These are phyloP conservation scores for Nomada hirtipes DNA, from an alignment of 2,888 invertebrate species.

Conservation along the genomic window DNA sequence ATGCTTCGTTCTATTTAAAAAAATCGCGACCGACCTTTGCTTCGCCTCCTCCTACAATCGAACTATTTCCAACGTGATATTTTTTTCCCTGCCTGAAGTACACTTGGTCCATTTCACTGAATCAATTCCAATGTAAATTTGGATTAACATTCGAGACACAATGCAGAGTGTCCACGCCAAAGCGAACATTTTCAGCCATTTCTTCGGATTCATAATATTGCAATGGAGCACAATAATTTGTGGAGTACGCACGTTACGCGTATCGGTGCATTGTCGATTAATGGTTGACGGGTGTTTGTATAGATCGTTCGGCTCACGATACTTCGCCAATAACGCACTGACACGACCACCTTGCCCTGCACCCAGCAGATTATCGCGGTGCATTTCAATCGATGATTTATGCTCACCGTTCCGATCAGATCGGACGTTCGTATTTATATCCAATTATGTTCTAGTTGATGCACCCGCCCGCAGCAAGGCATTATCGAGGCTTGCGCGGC, in stretches of 20 bases:
- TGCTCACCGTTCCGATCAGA: slow-evolving; percentile 27
- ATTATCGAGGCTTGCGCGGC: slow-evolving; percentile 13
- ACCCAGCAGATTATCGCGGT: slow-evolving; percentile 24
- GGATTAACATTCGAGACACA: background rate
- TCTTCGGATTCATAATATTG: background rate
- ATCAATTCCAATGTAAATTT: background rate
- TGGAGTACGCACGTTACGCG: background rate
- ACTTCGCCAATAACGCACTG: slow-evolving; percentile 44
- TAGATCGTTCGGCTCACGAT: slow-evolving; percentile 19
- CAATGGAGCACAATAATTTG: background rate
- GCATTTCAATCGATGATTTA: slow-evolving; percentile 46
- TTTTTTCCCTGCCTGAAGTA: background rate
- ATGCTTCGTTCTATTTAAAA: slow-evolving; percentile 3
- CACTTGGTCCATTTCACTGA: background rate
- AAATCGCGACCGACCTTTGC: slow-evolving; percentile 1
- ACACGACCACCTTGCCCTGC: slow-evolving; percentile 14
- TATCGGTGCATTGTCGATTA: background rate
- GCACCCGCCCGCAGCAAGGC: slow-evolving; percentile 19
- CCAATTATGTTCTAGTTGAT: slow-evolving; percentile 32
- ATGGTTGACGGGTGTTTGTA: slow-evolving; percentile 1
- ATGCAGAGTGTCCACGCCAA: too few relatives aligned
- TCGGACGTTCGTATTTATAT: slow-evolving; percentile 34
- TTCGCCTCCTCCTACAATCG: background rate
- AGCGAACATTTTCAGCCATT: background rate
- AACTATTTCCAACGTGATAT: background rate